Evolutionary conservation across 2,797 vertebrate genomes (phyloP).

Genomic region (Peromyscus aztecus): DNA sequence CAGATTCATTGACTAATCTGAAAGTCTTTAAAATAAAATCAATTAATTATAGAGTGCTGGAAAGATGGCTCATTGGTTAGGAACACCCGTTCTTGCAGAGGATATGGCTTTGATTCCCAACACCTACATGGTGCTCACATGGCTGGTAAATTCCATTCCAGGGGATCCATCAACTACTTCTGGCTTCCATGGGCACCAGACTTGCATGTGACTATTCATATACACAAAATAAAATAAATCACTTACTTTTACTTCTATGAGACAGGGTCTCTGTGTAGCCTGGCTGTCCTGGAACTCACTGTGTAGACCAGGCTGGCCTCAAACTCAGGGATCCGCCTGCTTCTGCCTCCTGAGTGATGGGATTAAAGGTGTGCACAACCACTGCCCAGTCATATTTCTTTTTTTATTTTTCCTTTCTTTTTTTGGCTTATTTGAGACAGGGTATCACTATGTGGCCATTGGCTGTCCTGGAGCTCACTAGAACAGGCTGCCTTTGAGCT

Average conservation of each 20-base stretch:
- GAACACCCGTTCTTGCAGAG: not conserved
- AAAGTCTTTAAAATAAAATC: constrained; percentile 31
- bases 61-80: not conserved
- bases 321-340: not conserved
- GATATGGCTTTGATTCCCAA: not conserved
- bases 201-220: not conserved
- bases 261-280: not conserved
- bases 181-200: not conserved
- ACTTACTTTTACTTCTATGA: not conserved
- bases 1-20: not conserved
- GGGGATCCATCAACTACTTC: not conserved
- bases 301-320: not conserved
- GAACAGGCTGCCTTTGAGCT: not conserved
- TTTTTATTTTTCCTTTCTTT: not conserved
- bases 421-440: not conserved
- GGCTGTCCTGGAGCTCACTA: not conserved
- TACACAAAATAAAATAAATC: not conserved
- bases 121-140: not conserved
- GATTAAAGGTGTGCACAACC: not conserved
- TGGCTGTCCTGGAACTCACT: not conserved
- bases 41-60: no score
- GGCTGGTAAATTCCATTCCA: not conserved
- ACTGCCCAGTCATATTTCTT: not conserved
- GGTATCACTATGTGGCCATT: not conserved
- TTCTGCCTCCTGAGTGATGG: not conserved